Evolutionary conservation across 2,888 invertebrate species (phyloP), one percentile per base, ranked within the genome.

Genomic region (Spodoptera littoralis): DNA sequence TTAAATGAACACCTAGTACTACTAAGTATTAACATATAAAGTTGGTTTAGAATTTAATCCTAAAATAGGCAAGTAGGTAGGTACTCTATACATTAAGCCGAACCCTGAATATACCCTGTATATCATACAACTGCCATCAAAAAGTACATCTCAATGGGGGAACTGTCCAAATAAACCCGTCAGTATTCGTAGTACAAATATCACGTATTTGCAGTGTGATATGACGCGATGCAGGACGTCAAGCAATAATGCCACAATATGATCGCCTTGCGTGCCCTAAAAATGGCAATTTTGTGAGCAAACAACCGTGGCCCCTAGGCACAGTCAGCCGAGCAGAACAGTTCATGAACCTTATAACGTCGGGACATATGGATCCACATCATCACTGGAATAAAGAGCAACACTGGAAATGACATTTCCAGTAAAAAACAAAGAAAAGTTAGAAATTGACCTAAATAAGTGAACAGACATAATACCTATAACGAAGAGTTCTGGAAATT

Each of bases 211-310:
- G 73, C 61, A 48, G 69, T 73, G 64, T 76, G 73, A 77, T 76
- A 77, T 77, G 81, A 79, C 66, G 71, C 67, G 65, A 30, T 59
- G 74, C 50, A 69, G 22, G 81, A 76, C 72, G 65, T 72, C 67
- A 76, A 78, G 73, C 79, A 65, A 73, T 88, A 84, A 88, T 86
- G 78, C 77, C 78, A 81, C 79, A 77, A 80, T 84, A 84, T 83
- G 79, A 83, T 80, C 78, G 80, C 74, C 74, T 75, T 71, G 79
- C 71, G 86, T 80, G 86, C 78, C 80, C 86, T 88, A 90, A 89
- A 91, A 90, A 88, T 87, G 81, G 84, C 89, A 89, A 91, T 90
- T 88, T 84, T 80, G 83, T 80, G 83, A 81, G 84, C 84, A 88
- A 87, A 88, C 85, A 88, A 86, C 83, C 86, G 77, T 66, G 73